Conservation (phyloP, 2,797 vertebrate genomes). For the Sorex maritimensis region DNA sequence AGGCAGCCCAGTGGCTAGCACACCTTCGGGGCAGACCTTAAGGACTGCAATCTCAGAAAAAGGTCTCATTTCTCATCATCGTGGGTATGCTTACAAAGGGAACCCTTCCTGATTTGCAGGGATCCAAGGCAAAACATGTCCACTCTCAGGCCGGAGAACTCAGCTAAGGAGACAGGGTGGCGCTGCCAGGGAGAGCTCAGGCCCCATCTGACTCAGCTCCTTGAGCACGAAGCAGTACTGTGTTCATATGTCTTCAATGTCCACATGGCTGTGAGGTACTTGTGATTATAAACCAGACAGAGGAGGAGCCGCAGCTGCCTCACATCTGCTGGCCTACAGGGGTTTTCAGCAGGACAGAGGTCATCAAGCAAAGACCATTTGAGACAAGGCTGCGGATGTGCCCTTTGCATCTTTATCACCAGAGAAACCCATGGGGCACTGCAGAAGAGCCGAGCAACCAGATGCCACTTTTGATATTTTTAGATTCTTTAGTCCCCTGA, state of each 20-base stretch:
- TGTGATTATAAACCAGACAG: conserved; percentile 78
- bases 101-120: conserved; percentile 62
- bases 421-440: conserved; percentile 74
- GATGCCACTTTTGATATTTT: conserved; percentile 68
- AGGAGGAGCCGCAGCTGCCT: conserved; percentile 57
- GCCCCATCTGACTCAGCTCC: conserved; percentile 52
- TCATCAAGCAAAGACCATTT: conserved; percentile 70
- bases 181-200: neutral
- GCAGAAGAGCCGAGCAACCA: conserved; percentile 76
- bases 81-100: conserved; percentile 63
- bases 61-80: conserved; percentile 65
- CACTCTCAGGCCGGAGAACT: neutral
- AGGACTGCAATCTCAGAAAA: conserved; percentile 47
- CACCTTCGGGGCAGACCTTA: conserved; percentile 14
- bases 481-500: neutral
- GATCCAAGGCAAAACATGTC: conserved; percentile 11
- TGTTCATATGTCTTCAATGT: conserved; percentile 73
- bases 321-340: conserved; percentile 41
- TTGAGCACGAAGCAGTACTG: conserved; percentile 51
- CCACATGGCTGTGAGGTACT: conserved; percentile 78
- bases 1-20: conserved; percentile 79
- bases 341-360: conserved; percentile 69
- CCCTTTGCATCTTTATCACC: conserved; percentile 73
- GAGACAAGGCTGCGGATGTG: conserved; percentile 32
- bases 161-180: neutral